These are phyloP conservation scores for Phaethon lepturus DNA, from an alignment of 2,113 vertebrate genomes.

Conservation along the genomic window DNA sequence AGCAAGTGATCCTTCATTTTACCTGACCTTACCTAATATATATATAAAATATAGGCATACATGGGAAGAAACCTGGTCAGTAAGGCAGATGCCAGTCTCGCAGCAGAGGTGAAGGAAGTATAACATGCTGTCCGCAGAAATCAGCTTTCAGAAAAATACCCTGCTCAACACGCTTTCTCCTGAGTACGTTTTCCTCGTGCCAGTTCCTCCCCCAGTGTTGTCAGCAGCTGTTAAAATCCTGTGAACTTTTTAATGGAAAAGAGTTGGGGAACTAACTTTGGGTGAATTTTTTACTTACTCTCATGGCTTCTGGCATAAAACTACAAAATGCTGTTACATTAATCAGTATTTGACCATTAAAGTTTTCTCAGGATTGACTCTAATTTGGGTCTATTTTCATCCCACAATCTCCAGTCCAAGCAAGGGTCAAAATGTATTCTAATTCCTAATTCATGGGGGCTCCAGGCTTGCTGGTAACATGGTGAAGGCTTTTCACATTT, in stretches of 20 bases:
- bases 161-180: background rate
- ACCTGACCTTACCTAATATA: background rate
- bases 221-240: background rate
- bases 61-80: background rate
- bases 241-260: background rate
- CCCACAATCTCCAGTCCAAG: background rate
- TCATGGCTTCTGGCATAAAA: background rate
- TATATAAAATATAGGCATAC: background rate
- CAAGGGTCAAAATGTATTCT: background rate
- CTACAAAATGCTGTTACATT: background rate
- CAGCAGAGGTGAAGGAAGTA: background rate
- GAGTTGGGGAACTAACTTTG: background rate
- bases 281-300: background rate
- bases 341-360: background rate
- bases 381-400: background rate
- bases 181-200: background rate
- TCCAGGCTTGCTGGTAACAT: background rate
- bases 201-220: background rate
- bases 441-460: background rate
- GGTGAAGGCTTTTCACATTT: background rate
- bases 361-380: background rate
- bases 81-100: background rate
- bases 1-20: background rate
- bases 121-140: background rate
- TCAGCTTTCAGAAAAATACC: background rate